Evolutionary conservation across 2,113 vertebrate species (phyloP), one percentile per base, ranked within the genome.

Genomic region (Rhinolophus ferrumequinum): DNA sequence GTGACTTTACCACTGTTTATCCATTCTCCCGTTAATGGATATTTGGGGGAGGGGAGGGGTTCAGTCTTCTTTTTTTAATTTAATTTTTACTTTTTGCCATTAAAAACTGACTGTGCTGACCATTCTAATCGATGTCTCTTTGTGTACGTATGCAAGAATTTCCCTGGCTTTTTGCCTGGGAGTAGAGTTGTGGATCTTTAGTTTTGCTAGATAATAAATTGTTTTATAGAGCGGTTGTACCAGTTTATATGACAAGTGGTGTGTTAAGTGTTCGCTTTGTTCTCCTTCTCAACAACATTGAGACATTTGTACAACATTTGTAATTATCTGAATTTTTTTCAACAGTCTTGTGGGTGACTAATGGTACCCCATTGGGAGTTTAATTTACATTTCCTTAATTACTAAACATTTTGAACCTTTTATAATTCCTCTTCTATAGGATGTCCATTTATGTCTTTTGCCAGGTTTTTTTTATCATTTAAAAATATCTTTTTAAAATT

Each of bases 371-470:
- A 14, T 16, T 66, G 26, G 10, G 26, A 38, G 4, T 86, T 94
- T 86, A 89, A 52, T 89, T 76, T 92, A 67, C 6, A 41, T 84
- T 95, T 90, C 50, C 35, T 92, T 92, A 85, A 81, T 84, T 67
- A 81, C 6, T 88, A 54, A 64, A 79, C 35, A 73, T 79, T 33
- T 82, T 56, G 52, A 93, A 62, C 1, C 15, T 93, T 75, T 83
- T 35, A 28, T 69, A 35, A 28, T 69, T 89, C 35, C 8, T 95
- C 3, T 86, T 88, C 66, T 64, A 5, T 70, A 26, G 2, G 9
- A 8, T 72, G 3, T 56, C n/a, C 44, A 0, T 84, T 82, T 92
- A 19, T 69, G 15, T 47, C 60, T 90, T 96, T 93, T 72, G 21
- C 33, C 44, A 4, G 56, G 66, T 91, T 41, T 52, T 58, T 62